Conservation (phyloP, 2,797 vertebrate genomes). For the Tauraco hartlaubi region DNA sequence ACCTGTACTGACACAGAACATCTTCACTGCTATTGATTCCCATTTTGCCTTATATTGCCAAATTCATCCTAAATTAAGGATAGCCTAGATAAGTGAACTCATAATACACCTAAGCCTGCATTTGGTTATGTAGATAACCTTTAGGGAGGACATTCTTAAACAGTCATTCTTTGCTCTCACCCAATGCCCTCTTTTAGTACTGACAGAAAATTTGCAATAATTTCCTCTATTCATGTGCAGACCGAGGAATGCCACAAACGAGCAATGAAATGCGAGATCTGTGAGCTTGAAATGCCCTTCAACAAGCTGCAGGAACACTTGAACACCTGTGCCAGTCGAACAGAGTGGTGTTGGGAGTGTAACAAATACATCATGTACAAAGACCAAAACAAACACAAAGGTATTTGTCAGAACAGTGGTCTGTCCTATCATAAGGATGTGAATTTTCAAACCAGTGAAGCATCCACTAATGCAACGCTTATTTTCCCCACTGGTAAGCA, state of each 20-base stretch:
- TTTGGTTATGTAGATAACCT: neutral
- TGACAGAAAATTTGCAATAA: neutral
- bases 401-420: neutral
- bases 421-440: neutral
- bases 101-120: neutral
- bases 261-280: conserved; percentile 77
- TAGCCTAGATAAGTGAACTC: neutral
- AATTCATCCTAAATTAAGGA: neutral
- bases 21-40: neutral
- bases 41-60: neutral
- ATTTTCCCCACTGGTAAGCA: neutral
- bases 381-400: conserved; percentile 25
- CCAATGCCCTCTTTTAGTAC: neutral
- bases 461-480: neutral
- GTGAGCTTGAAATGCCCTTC: conserved; percentile 78
- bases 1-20: neutral
- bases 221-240: conserved; percentile 57
- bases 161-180: neutral
- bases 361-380: conserved; percentile 12
- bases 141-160: neutral
- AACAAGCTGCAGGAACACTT: conserved; percentile 74
- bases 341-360: conserved; percentile 79
- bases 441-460: neutral
- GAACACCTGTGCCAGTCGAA: conserved; percentile 78
- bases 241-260: conserved; percentile 72